Evolutionary conservation across 2,888 invertebrate genomes (phyloP).

Genomic region (Diarsia brunnea): DNA sequence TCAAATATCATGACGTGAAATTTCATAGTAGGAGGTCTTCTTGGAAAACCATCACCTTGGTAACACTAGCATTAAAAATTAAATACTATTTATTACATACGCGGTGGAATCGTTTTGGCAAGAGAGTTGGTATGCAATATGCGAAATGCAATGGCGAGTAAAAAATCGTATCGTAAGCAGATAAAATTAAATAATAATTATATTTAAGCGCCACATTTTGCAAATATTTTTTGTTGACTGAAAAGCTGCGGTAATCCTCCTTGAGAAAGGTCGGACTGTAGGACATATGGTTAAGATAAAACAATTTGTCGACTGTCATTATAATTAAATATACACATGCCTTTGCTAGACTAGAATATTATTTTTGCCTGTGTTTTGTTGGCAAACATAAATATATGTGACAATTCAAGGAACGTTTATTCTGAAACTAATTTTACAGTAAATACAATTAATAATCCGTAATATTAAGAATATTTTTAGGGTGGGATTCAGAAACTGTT

Average conservation of each 20-base stretch:
- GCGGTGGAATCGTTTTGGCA: not conserved
- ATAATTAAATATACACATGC: conserved; percentile 40
- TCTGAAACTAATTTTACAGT: conserved; percentile 6
- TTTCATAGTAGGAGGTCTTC: not conserved
- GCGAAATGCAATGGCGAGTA: not conserved
- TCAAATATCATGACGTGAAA: not conserved
- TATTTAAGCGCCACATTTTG: not conserved
- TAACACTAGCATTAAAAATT: not conserved
- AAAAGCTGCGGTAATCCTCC: conserved; percentile 28
- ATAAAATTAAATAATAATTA: not conserved
- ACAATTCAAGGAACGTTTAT: conserved; percentile 42
- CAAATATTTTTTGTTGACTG: not conserved
- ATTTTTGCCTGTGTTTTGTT: conserved; percentile 35
- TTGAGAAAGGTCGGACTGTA: conserved; percentile 42
- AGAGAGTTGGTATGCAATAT: not conserved
- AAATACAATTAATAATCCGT: conserved; percentile 9
- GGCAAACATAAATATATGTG: conserved; percentile 20
- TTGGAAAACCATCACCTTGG: not conserved
- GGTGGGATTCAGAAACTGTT: not conserved
- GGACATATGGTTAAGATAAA: conserved; percentile 38
- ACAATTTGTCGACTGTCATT: conserved; percentile 40
- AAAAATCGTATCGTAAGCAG: not conserved
- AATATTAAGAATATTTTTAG: not conserved
- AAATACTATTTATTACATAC: not conserved
- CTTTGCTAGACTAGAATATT: conserved; percentile 15